Evolutionary conservation across 2,888 invertebrate genomes (phyloP), one percentile per base, ranked within the genome.

Genomic region (Epicampocera succincta): DNA sequence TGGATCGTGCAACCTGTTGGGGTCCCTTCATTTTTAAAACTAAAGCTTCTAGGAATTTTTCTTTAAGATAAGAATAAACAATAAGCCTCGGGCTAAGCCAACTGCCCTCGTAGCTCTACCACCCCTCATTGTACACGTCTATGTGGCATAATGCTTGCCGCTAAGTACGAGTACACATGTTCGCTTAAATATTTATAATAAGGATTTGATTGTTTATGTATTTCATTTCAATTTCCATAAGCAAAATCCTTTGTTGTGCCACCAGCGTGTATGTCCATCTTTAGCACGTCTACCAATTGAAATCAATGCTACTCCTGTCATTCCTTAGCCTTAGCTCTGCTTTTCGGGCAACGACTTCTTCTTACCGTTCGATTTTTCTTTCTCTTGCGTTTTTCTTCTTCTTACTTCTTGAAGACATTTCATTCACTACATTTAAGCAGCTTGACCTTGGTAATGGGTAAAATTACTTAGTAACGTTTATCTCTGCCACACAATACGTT

Each of bases 221-320:
- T 83, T 66, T 66, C 60, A 69, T 83, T 80, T 60, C 66, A 73
- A 77, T 80, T 83, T 77, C 60, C 17, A 74, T 80, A 66, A 66
- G 29, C 19, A 72, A 73, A n/a, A 69, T 52, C 48, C 52, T 77
- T 74, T 80, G 80, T 77, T 76, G 73, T 80, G 73, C 83, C 8
- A 54, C 40, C 74, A 77, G 44, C 74, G 77, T 80, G 25, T 19
- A 50, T 50, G 33, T 42, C 33, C 13, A 25, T 61, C 33, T 54
- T 61, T 68, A 25, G 5, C 50, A 19, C 1, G 9, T 52, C 58
- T 71, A 33, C n/a, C 54, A 65, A 66, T 54, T 48, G 46, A 44
- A 29, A 66, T 66, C 38, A 38, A 73, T 68, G 61, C n/a, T 42
- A n/a, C 19, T n/a, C 25, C 46, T 19, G 42, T 44, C 12, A n/a